Evolutionary conservation across 2,888 invertebrate species (phyloP).

Genomic region (Agrenia bidenticulata): DNA sequence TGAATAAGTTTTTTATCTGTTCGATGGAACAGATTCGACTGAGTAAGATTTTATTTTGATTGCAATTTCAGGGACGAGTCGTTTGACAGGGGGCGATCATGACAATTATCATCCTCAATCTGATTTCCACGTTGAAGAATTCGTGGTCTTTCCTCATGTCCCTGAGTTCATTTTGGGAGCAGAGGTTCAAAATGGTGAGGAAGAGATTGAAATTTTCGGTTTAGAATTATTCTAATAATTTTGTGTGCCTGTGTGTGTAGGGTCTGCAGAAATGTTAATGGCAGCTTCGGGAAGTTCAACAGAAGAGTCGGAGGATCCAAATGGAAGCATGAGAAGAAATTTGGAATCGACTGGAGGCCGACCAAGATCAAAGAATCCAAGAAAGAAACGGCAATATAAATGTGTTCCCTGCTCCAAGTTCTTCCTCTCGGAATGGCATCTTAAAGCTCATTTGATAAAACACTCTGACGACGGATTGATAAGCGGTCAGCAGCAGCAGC

Average conservation of each 20-base stretch:
- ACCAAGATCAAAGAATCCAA: too few relatives aligned
- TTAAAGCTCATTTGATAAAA: constrained; percentile 35
- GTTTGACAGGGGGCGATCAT: constrained; percentile 26
- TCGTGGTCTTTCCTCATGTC: constrained; percentile 41
- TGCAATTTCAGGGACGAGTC: too few relatives aligned
- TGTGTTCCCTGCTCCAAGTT: constrained; percentile 37
- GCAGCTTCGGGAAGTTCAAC: constrained; percentile 2
- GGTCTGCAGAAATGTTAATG: constrained; percentile 26
- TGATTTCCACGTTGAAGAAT: constrained; percentile 41
- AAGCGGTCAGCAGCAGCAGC: neutral
- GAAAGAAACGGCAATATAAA: constrained; percentile 31
- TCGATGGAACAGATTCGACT: too few relatives aligned
- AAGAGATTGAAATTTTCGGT: constrained; percentile 7
- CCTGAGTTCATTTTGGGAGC: constrained; percentile 38
- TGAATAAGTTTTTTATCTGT: too few relatives aligned
- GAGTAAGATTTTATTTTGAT: too few relatives aligned
- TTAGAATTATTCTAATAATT: too few relatives aligned
- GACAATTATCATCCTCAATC: constrained; percentile 23
- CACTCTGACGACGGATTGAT: constrained; percentile 23
- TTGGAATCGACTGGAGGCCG: too few relatives aligned
- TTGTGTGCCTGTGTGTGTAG: constrained; percentile 33
- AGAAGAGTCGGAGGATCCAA: constrained; percentile 31
- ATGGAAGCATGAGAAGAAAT: too few relatives aligned
- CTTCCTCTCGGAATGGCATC: constrained; percentile 42
- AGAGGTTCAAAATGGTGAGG: constrained; percentile 23